Evolutionary conservation across 2,888 invertebrate genomes (phyloP).

Genomic region (Hylaea fasciaria): DNA sequence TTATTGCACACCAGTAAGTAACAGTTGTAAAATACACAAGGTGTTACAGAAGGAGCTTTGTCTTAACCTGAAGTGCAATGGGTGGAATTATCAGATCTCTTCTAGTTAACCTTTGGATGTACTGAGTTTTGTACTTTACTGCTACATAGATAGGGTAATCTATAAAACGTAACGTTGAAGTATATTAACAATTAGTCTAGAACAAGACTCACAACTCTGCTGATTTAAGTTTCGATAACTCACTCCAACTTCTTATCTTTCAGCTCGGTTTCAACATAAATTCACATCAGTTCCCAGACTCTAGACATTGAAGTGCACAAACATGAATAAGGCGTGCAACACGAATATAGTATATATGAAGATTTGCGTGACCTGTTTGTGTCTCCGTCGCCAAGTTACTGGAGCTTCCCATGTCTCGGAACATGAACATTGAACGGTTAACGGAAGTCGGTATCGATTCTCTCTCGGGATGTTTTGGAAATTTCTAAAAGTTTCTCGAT

Average conservation of each 20-base stretch:
- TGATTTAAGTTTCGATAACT: neutral
- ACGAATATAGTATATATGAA: slow-evolving; percentile 11
- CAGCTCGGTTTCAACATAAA: slow-evolving; percentile 11
- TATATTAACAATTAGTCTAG: too few relatives aligned
- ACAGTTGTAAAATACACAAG: too few relatives aligned
- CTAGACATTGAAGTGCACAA: neutral
- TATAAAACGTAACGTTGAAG: too few relatives aligned
- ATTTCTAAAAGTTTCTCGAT: slow-evolving; percentile 25
- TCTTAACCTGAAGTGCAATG: too few relatives aligned
- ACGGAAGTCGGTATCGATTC: slow-evolving; percentile 27
- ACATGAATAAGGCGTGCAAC: neutral
- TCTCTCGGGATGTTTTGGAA: slow-evolving; percentile 27
- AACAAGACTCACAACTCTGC: neutral
- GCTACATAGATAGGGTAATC: too few relatives aligned
- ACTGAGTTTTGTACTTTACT: too few relatives aligned
- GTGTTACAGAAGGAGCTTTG: too few relatives aligned
- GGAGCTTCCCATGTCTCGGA: slow-evolving; percentile 21
- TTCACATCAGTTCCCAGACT: slow-evolving; percentile 31
- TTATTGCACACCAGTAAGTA: too few relatives aligned
- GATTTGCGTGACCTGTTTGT: slow-evolving; percentile 22
- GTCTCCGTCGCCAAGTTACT: slow-evolving; percentile 15
- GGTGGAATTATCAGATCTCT: too few relatives aligned
- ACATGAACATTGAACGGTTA: slow-evolving; percentile 30
- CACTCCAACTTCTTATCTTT: slow-evolving; percentile 4
- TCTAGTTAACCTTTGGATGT: too few relatives aligned